Conservation (phyloP, 2,113 vertebrate species). For the Brachirus orientalis region DNA sequence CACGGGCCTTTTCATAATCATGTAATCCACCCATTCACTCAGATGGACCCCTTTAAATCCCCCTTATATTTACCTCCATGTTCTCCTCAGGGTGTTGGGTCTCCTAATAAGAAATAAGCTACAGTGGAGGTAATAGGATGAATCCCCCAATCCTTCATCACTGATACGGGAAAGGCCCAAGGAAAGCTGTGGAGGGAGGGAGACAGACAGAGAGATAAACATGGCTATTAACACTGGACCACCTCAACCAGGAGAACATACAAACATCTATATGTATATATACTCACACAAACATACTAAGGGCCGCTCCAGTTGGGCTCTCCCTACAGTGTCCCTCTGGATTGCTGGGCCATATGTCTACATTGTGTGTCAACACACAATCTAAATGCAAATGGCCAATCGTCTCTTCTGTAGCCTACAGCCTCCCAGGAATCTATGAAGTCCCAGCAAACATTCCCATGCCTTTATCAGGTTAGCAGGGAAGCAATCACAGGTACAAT, state of each 20-base stretch:
- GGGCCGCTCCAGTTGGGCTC: not conserved
- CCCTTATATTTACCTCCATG: conserved; percentile 58
- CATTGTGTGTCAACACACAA: conserved; percentile 60
- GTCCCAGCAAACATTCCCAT: conserved; percentile 34
- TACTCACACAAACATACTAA: conserved; percentile 17
- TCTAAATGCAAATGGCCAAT: conserved; percentile 78
- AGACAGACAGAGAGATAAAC: conserved; percentile 24
- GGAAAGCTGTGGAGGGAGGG: conserved; percentile 26
- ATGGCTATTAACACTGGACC: conserved; percentile 50
- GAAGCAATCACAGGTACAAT: conserved; percentile 48
- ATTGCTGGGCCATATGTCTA: conserved; percentile 19
- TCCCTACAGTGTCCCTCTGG: conserved; percentile 8
- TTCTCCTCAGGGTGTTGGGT: conserved; percentile 49
- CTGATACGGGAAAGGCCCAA: conserved; percentile 38
- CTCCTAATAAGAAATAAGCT: conserved; percentile 68
- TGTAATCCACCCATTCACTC: conserved; percentile 65
- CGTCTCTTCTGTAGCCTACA: conserved; percentile 36
- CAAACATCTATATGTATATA: conserved; percentile 18
- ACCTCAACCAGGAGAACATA: conserved; percentile 23
- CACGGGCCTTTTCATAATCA: conserved; percentile 63
- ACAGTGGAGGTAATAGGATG: conserved; percentile 35
- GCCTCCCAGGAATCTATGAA: conserved; percentile 34
- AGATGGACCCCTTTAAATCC: conserved; percentile 62
- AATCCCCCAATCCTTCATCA: conserved; percentile 55
- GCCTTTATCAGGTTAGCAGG: conserved; percentile 45